Conservation (phyloP, 2,797 vertebrate species). For the Gila robusta region DNA sequence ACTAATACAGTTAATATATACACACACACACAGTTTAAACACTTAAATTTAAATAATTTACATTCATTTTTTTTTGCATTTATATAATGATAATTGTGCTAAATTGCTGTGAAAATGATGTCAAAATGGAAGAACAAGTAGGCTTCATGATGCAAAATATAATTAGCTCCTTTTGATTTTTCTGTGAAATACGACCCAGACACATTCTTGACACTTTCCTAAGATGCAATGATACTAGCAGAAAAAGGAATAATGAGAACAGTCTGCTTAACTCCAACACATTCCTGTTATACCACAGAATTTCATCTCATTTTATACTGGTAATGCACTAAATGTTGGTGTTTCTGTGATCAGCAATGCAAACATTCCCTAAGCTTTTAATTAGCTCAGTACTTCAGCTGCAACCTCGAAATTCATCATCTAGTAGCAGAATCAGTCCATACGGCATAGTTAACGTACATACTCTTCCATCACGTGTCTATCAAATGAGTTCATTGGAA, state of each 20-base stretch:
- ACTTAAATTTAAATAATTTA: not conserved
- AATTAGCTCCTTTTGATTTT: not conserved
- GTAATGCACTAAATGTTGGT: constrained; percentile 46
- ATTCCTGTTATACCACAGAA: constrained; percentile 48
- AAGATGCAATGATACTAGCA: not conserved
- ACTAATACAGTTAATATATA: not conserved
- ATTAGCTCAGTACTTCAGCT: constrained; percentile 29
- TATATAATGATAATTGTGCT: not conserved
- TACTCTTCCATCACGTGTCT: not conserved
- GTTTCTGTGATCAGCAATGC: constrained; percentile 15
- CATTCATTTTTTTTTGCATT: not conserved
- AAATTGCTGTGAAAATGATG: not conserved
- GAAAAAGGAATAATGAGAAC: not conserved
- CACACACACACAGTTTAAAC: not conserved
- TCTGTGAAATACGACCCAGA: not conserved
- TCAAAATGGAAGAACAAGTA: not conserved
- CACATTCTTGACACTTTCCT: not conserved
- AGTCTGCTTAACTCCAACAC: constrained; percentile 19
- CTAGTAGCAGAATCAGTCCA: constrained; percentile 10
- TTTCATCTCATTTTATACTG: constrained; percentile 35
- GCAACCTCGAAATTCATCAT: constrained; percentile 42
- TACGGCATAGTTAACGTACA: constrained; percentile 11
- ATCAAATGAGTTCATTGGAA: not conserved
- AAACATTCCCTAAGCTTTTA: not conserved
- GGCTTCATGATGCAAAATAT: not conserved